Percentiles rank a stretch among this genome's conserved stretches.
phyloP scores from a whole-genome alignment of 1,140 invertebrate genomes.

The Trichonephila clavipes region DNA sequence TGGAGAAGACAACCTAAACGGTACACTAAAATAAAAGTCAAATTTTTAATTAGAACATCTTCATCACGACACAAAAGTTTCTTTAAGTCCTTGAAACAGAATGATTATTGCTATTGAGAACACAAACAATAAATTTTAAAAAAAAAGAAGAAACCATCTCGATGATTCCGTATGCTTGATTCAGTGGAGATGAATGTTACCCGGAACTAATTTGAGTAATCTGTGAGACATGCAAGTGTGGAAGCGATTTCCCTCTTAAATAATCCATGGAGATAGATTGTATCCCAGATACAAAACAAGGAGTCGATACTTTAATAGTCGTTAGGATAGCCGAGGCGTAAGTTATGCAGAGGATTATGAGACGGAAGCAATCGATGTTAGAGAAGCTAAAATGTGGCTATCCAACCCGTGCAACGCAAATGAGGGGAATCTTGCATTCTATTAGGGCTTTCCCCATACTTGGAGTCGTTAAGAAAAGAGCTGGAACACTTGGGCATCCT shows the following conservation, averaged over 20 bases:
- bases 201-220: conserved; percentile 22
- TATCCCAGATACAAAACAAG: conserved; percentile 37
- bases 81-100: neutral
- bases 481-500: conserved; percentile 38
- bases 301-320: conserved; percentile 70
- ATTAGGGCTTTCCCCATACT: conserved; percentile 57
- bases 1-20: too few relatives aligned
- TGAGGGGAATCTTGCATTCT: conserved; percentile 65
- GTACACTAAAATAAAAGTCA: too few relatives aligned
- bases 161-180: conserved; percentile 3
- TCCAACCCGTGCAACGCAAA: conserved; percentile 62
- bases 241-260: conserved; percentile 33
- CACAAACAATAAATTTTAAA: neutral
- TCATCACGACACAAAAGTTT: too few relatives aligned
- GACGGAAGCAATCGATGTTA: conserved; percentile 52
- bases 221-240: conserved; percentile 36
- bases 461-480: conserved; percentile 42
- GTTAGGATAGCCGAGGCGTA: conserved; percentile 57
- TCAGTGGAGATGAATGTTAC: conserved; percentile 3
- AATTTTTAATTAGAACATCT: too few relatives aligned
- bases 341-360: conserved; percentile 71
- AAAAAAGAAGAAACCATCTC: neutral
- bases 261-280: conserved; percentile 37
- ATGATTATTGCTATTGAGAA: neutral
- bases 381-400: conserved; percentile 42